phyloP scores from a whole-genome alignment of 2,797 vertebrate genomes.

The Taenioides sp. region DNA sequence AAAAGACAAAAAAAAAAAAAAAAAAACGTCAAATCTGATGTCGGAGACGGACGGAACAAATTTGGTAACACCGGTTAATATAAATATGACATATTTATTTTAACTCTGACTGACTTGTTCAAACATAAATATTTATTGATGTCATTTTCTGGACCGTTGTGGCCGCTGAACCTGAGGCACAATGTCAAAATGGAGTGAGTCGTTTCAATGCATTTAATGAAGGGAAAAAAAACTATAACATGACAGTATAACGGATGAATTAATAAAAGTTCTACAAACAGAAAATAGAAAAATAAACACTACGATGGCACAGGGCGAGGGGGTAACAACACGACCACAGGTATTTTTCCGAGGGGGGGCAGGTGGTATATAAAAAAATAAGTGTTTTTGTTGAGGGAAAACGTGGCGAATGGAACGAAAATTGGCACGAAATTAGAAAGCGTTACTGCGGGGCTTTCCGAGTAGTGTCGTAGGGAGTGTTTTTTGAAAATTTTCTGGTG shows the following conservation, averaged over 20 bases:
- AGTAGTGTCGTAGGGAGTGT: not conserved
- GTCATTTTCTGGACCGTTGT: constrained; percentile 24
- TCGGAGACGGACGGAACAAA: constrained; percentile 50
- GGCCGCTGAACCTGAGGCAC: constrained; percentile 41
- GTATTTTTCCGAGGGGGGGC: constrained; percentile 13
- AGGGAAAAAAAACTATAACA: constrained; percentile 31
- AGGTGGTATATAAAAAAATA: constrained; percentile 61
- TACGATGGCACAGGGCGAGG: constrained; percentile 68
- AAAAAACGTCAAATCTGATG: constrained; percentile 1
- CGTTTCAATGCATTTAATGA: constrained; percentile 18
- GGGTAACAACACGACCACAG: constrained; percentile 50
- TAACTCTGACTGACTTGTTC: constrained; percentile 60
- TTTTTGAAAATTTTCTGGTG: not conserved
- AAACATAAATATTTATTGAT: constrained; percentile 46
- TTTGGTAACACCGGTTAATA: constrained; percentile 66
- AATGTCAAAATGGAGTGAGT: constrained; percentile 20
- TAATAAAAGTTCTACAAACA: constrained; percentile 42
- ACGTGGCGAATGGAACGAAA: constrained; percentile 36
- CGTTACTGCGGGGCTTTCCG: not conserved
- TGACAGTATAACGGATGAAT: constrained; percentile 53
- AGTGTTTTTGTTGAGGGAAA: constrained; percentile 47
- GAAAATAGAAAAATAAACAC: constrained; percentile 64
- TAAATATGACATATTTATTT: constrained; percentile 77
- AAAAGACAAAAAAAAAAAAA: constrained; percentile 50
- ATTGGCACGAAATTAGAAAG: constrained; percentile 73